Base-by-base conservation (phyloP, 2,888 invertebrate genomes). In the Pilophorus perplexus region DNA sequence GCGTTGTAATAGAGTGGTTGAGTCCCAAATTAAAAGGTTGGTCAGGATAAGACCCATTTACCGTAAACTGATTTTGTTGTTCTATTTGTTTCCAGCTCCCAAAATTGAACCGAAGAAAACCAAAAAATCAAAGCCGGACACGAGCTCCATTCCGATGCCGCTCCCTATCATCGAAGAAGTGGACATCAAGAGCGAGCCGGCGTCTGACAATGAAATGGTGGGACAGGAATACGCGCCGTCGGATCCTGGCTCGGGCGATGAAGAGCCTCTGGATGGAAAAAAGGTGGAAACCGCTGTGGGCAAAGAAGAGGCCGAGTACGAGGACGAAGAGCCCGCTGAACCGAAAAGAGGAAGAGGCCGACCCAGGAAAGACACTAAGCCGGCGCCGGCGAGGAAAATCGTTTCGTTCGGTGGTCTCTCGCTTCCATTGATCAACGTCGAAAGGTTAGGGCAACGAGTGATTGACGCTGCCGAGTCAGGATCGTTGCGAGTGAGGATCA, bases 181-280 rank as follows among this genome's bases (percentile, higher is more conserved):
- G n/a, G 50, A 46, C 23, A 52, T 64, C 50, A 64, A 64, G 16
- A 64, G 64, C 23, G 64, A 64, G 23, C 64, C 64, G 5, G 25
- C 40, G 8, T 38, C 64, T 1, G 64, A 64, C 23, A 40, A 64
- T 10, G 64, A 64, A 22, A 27, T 14, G 2, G 28, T 64, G 18
- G 64, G 64, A n/a, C 50, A 54, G 18, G 64, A 64, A 4, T 64
- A 64, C 18, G 48, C 46, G 10, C 38, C 28, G n/a, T 14, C 10
- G 8, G 64, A 64, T 16, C 52, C 50, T 44, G 33, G 23, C 1
- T 44, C 44, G 6, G 62, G 48, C 14, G 20, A 14, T 38, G 64
- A 64, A 22, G 64, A 46, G 37, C 10, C 20, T 2, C 40, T 38
- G 6, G 16, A 14, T 8, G 10, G 18, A 12, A 44, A 60, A 42